phyloP scores from a whole-genome alignment of 2,888 invertebrate species.

The Elegia similella region DNA sequence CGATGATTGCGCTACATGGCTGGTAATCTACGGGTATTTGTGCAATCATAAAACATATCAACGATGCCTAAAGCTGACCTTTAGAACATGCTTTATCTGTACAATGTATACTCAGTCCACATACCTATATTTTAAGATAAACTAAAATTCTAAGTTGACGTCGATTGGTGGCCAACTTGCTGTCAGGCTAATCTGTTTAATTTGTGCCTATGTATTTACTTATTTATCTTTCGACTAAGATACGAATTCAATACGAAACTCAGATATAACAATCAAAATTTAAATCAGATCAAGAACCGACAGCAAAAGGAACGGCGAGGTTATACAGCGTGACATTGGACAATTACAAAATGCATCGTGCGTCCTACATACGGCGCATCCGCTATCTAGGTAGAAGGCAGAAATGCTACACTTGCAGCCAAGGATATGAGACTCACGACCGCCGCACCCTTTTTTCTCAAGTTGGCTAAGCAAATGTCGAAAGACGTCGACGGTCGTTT shows the following conservation, averaged over 20 bases:
- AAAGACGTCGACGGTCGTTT: not conserved
- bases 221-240: no score
- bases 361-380: slow-evolving; percentile 60
- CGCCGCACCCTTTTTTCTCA: slow-evolving; percentile 7
- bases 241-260: not conserved
- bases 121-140: no score
- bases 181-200: no score
- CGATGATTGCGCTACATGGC: not conserved
- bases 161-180: no score
- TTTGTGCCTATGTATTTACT: no score
- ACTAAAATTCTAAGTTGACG: no score
- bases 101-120: no score
- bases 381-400: slow-evolving; percentile 34
- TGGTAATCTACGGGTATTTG: no score
- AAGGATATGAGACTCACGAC: slow-evolving; percentile 50
- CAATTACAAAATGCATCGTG: slow-evolving; percentile 52
- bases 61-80: no score
- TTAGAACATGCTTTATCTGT: no score
- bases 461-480: slow-evolving; percentile 3
- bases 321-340: slow-evolving; percentile 54
- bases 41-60: no score
- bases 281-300: not conserved
- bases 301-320: slow-evolving; percentile 27
- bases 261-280: not conserved
- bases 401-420: slow-evolving; percentile 49